Percentiles rank a stretch among this genome's conserved stretches.
phyloP scores from a whole-genome alignment of 2,888 invertebrate genomes.

The Lucinisca nassula region DNA sequence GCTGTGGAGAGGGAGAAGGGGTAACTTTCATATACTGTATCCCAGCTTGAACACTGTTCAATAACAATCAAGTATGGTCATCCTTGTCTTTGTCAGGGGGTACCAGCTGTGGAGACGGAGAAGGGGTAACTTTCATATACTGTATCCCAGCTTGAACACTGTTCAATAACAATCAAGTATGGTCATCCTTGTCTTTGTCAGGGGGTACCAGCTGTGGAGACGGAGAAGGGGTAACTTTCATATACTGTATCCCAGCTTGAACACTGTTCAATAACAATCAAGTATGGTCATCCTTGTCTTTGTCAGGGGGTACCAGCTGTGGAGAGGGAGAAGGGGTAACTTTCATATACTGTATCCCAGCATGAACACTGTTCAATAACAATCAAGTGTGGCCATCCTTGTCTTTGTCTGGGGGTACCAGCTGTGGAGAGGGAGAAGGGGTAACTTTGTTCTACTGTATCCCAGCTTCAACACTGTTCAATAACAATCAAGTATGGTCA shows the following conservation, averaged over 20 bases:
- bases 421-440: not conserved
- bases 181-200: slow-evolving; percentile 4
- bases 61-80: not conserved
- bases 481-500: not conserved
- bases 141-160: slow-evolving; percentile 27
- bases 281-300: not conserved
- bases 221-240: slow-evolving; percentile 58
- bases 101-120: not conserved
- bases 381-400: not conserved
- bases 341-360: slow-evolving; percentile 78
- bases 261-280: not conserved
- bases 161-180: not conserved
- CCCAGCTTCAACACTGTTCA: no score
- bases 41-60: not conserved
- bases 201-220: not conserved
- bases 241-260: slow-evolving; percentile 50
- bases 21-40: slow-evolving; percentile 61
- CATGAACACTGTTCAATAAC: no score
- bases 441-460: no score
- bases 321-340: not conserved
- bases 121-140: slow-evolving; percentile 67
- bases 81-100: slow-evolving; percentile 7
- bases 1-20: not conserved
- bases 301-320: slow-evolving; percentile 14
- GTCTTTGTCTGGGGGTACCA: not conserved